Evolutionary conservation across 2,113 vertebrate genomes (phyloP).

Genomic region (Brachypteracias leptosomus): DNA sequence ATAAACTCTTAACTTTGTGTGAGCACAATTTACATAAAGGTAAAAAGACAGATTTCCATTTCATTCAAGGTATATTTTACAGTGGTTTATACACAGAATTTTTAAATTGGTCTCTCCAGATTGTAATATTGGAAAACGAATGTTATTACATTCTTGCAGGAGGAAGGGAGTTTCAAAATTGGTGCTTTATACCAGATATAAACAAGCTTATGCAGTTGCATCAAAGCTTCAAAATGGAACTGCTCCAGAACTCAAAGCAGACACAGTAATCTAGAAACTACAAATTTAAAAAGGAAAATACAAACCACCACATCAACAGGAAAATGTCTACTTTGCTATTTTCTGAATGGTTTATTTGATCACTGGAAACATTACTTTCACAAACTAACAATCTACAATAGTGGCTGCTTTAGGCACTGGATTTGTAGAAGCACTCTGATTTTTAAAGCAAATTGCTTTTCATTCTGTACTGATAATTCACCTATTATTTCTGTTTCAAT

Average conservation of each 20-base stretch:
- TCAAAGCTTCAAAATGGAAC: slow-evolving; percentile 36
- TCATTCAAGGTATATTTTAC: slow-evolving; percentile 67
- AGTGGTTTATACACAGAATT: slow-evolving; percentile 41
- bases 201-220: slow-evolving; percentile 28
- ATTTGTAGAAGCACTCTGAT: slow-evolving; percentile 62
- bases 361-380: slow-evolving; percentile 54
- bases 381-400: slow-evolving; percentile 43
- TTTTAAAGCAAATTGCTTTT: slow-evolving; percentile 61
- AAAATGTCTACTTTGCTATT: slow-evolving; percentile 45
- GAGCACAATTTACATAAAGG: slow-evolving; percentile 65
- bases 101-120: slow-evolving; percentile 47
- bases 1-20: slow-evolving; percentile 62
- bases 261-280: slow-evolving; percentile 58
- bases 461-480: not conserved
- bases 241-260: slow-evolving; percentile 59
- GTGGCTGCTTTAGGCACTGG: slow-evolving; percentile 66
- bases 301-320: slow-evolving; percentile 52
- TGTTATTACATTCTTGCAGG: slow-evolving; percentile 21
- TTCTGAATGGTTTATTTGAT: slow-evolving; percentile 47
- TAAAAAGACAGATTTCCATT: slow-evolving; percentile 65
- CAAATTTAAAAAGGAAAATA: slow-evolving; percentile 46
- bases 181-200: slow-evolving; percentile 17
- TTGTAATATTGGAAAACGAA: slow-evolving; percentile 29
- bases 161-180: slow-evolving; percentile 41
- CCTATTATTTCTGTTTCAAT: not conserved